Evolutionary conservation across 2,797 vertebrate species (phyloP), one percentile per base, ranked within the genome.

Genomic region (Hapalemur alaotrensis): DNA sequence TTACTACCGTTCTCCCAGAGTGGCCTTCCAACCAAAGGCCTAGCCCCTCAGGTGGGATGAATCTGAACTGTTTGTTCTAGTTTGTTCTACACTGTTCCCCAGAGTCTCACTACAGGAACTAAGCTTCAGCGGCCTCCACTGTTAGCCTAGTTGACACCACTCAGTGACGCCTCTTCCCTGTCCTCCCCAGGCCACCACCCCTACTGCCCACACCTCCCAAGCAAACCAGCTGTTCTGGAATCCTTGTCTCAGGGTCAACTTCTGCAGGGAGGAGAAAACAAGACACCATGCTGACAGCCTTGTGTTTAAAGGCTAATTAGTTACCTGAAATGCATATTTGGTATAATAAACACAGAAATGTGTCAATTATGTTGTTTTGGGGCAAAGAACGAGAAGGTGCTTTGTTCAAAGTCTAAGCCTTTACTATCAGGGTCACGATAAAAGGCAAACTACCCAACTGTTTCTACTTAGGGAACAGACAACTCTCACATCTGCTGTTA

Each of bases 391-490:
- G 14, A 32, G 41, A 80, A 90, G 25, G 32, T 46, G n/a, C 1
- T 14, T 75, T 91, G 94, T 90, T 54, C n/a, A 89, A 81, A 76
- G 46, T 76, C 38, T 75, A 25, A 73, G 50, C 32, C 35, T 93
- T 85, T 81, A 41, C 18, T 67, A 73, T 30, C 25, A 57, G 22
- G 52, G 35, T 82, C 48, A n/a, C 35, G 57, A 79, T 65, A 83
- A 80, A 63, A 78, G 35, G 80, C 32, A 95, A 91, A 91, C 80
- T 14, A 93, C 7, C 18, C 81, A 94, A 67, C 3, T 25, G 12
- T 69, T 69, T 91, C 32, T 75, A 32, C 11, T 86, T 78, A 82
- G 92, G 43, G 95, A 89, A 92, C 38, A 94, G n/a, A 93, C 22
- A n/a, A 87, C 18, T 81, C 61, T 79, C 63, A 83, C 4, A 93